Evolutionary conservation across 1,140 invertebrate genomes (phyloP).

Genomic region (Oncopodura yosiiana): DNA sequence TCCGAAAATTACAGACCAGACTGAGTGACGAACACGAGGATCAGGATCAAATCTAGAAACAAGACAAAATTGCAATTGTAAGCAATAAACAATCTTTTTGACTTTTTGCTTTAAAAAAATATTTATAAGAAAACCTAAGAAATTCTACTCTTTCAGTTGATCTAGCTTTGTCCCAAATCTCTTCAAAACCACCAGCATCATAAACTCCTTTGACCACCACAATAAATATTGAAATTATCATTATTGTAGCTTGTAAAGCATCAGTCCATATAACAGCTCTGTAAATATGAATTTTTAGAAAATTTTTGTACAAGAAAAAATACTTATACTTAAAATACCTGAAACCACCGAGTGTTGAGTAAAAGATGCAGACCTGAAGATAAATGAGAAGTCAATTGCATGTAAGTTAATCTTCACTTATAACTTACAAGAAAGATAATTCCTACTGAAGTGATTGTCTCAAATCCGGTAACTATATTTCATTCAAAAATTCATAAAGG

Average conservation of each 20-base stretch:
- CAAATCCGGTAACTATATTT: slow-evolving; percentile 44
- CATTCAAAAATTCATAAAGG: slow-evolving; percentile 6
- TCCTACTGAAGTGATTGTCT: slow-evolving; percentile 42
- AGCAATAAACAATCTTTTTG: neutral
- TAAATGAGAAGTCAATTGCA: slow-evolving; percentile 64
- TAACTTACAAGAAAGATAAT: slow-evolving; percentile 45
- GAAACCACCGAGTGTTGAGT: neutral
- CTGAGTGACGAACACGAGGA: slow-evolving; percentile 11
- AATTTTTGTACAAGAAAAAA: neutral
- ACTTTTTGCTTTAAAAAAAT: neutral
- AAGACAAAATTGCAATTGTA: neutral
- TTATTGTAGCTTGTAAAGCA: slow-evolving; percentile 65
- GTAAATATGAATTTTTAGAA: no score
- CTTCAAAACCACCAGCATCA: slow-evolving; percentile 43
- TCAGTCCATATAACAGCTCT: slow-evolving; percentile 64
- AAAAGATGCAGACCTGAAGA: slow-evolving; percentile 2
- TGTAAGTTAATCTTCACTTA: slow-evolving; percentile 64
- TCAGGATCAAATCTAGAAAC: slow-evolving; percentile 5
- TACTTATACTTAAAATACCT: neutral
- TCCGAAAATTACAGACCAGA: slow-evolving; percentile 9
- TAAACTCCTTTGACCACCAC: slow-evolving; percentile 43
- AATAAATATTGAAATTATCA: slow-evolving; percentile 48
- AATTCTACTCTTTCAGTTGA: slow-evolving; percentile 41
- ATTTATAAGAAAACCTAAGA: slow-evolving; percentile 39
- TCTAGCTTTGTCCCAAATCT: slow-evolving; percentile 40